Evolutionary conservation across 2,797 vertebrate species (phyloP).

Genomic region (Tragelaphus eurycerus): DNA sequence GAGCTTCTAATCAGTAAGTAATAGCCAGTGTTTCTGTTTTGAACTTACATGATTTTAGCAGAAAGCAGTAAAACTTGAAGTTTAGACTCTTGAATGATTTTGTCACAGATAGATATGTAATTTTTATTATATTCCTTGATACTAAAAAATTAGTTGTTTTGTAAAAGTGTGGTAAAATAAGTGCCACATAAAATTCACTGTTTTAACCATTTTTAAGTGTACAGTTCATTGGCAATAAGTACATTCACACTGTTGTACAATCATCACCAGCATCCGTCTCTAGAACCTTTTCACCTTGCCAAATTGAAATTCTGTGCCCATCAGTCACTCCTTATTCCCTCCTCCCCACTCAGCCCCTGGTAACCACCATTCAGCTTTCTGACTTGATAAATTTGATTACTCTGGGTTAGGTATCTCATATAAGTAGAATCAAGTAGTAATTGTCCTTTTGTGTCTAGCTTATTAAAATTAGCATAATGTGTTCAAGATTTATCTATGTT

Average conservation of each 20-base stretch:
- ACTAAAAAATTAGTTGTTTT: not conserved
- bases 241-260: not conserved
- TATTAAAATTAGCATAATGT: not conserved
- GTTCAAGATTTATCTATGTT: not conserved
- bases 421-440: not conserved
- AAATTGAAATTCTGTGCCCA: not conserved
- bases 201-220: not conserved
- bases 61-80: not conserved
- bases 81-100: not conserved
- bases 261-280: not conserved
- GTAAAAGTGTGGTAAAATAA: not conserved
- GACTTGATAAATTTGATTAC: not conserved
- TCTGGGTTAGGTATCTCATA: not conserved
- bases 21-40: not conserved
- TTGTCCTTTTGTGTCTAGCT: not conserved
- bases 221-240: not conserved
- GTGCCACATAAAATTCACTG: not conserved
- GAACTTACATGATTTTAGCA: not conserved
- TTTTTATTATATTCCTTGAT: not conserved
- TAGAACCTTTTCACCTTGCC: not conserved
- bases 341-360: too few relatives aligned
- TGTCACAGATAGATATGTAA: not conserved
- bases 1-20: not conserved
- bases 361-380: not conserved
- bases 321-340: not conserved